These are phyloP conservation scores for Drosophila formosana DNA, from an alignment of 2,888 invertebrate species.

Conservation along the genomic window DNA sequence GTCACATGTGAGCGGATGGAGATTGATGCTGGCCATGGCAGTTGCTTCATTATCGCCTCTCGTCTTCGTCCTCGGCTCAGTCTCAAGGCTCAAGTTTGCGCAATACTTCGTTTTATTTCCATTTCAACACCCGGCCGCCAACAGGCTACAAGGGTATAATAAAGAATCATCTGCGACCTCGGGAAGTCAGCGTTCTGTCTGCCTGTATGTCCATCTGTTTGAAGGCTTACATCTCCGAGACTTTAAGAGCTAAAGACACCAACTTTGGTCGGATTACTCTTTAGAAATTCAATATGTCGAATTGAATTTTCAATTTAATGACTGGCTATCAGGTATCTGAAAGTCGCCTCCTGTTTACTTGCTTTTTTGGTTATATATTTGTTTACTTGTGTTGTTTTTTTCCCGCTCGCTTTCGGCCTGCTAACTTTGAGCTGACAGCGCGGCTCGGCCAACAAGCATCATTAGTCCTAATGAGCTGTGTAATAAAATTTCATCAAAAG, in stretches of 20 bases:
- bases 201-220: neutral
- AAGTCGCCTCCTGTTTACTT: neutral
- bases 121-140: neutral
- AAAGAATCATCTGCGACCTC: neutral
- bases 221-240: neutral
- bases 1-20: conserved; percentile 9
- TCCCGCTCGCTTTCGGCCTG: conserved; percentile 3
- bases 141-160: neutral
- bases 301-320: no score
- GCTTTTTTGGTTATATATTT: conserved; percentile 6
- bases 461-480: conserved; percentile 80
- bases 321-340: neutral
- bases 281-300: no score
- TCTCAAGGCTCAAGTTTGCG: conserved; percentile 48
- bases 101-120: conserved; percentile 29
- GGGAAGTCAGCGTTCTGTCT: neutral
- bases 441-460: conserved; percentile 68
- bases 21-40: conserved; percentile 47
- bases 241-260: neutral
- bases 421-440: conserved; percentile 53
- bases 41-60: conserved; percentile 57
- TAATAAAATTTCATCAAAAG: conserved; percentile 69
- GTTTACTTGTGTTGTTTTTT: conserved; percentile 2
- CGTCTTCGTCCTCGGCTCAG: conserved; percentile 2
- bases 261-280: neutral